Conservation (phyloP, 2,113 vertebrate genomes). For the Rhineura floridana region DNA sequence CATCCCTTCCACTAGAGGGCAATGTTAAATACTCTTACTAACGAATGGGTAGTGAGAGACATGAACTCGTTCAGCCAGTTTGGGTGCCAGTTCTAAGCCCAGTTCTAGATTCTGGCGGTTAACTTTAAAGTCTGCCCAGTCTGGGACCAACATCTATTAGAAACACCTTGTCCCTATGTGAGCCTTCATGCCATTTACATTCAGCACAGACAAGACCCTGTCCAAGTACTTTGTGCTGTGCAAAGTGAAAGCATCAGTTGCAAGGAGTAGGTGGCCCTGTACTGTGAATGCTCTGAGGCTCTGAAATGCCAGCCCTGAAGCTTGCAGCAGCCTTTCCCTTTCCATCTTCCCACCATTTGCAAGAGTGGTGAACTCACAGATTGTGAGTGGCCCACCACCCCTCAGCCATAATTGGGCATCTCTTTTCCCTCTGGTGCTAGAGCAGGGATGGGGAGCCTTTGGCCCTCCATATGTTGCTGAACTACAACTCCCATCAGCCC, state of each 20-base stretch:
- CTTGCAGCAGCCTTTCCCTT: too few relatives aligned
- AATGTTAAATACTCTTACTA: conserved; percentile 20
- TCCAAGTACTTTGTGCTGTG: background rate
- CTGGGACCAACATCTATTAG: background rate
- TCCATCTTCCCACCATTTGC: too few relatives aligned
- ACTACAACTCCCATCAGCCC: too few relatives aligned
- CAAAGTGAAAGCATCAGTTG: background rate
- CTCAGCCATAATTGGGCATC: too few relatives aligned
- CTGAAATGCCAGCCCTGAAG: background rate
- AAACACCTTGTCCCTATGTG: background rate
- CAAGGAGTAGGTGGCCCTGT: background rate
- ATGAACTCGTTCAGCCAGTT: background rate
- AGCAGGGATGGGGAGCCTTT: too few relatives aligned
- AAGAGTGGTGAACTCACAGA: too few relatives aligned
- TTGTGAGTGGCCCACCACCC: too few relatives aligned
- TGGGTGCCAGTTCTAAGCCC: background rate
- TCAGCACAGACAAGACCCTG: background rate
- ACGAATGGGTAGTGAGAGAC: background rate
- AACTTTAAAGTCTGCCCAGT: background rate
- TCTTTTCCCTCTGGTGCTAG: too few relatives aligned
- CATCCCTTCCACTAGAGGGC: conserved; percentile 71
- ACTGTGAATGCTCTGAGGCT: background rate
- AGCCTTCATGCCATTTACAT: background rate
- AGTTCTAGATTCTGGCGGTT: background rate
- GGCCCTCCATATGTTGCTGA: too few relatives aligned